Evolutionary conservation across 2,797 vertebrate genomes (phyloP), one percentile per base, ranked within the genome.

Genomic region (Lithobates sylvaticus): DNA sequence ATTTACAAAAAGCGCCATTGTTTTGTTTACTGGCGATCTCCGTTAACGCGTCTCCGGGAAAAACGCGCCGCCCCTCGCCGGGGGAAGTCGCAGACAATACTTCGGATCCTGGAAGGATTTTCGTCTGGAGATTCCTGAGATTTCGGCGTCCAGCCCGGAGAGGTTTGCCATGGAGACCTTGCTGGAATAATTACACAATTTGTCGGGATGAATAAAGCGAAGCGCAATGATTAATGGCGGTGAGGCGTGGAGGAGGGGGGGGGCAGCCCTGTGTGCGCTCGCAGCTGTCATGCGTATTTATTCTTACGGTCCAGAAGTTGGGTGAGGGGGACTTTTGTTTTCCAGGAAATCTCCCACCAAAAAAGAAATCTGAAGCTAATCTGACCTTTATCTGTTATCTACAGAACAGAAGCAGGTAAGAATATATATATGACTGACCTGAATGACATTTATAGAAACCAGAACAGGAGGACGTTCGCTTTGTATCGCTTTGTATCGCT

Each of bases 181-280:
- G 32, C 74, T 76, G 81, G 78, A 81, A 76, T 86, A 86, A 86
- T 81, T 71, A 81, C 84, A 75, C 44, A 70, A 81, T 80, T 76
- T 81, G 84, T 81, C 84, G 16, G 47, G 50, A 69, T 69, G 54
- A 81, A 83, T 83, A 83, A 83, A 83, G 84, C 74, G 32, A 26
- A 42, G 71, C 68, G 64, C 50, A 72, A 81, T 86, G 84, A 86
- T 80, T 81, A 86, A 86, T 86, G 78, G 81, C 32, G 74, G 3
- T 12, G 78, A 12, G 34, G 29, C 13, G 27, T 5, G 78, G 23
- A 5, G 78, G 16, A 21, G 71, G n/a, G n/a, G 78, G 42, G 61
- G 64, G 44, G 4, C 16, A 2, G 12, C 39, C 44, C 15, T 50
- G 47, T 50, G 47, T 16, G 15, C 13, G 15, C 16, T 54, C 50